Conservation (phyloP, 2,797 vertebrate species). For the Clarias pachynema region DNA sequence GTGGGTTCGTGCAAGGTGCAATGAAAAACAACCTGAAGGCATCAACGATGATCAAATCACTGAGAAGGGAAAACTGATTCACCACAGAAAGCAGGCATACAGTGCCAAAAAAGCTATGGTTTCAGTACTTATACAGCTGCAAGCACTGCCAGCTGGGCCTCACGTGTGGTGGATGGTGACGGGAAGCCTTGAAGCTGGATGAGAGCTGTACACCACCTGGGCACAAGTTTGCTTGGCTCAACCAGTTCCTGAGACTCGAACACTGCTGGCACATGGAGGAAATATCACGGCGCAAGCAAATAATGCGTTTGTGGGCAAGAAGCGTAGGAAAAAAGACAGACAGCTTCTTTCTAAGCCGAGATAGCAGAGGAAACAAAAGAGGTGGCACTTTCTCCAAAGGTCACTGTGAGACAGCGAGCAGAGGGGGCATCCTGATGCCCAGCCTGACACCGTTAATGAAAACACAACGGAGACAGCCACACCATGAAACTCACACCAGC, state of each 20-base stretch:
- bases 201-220: constrained; percentile 53
- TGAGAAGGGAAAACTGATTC: constrained; percentile 34
- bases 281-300: constrained; percentile 14
- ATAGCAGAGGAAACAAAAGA: constrained; percentile 24
- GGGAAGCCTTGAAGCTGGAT: constrained; percentile 49
- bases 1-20: constrained; percentile 14
- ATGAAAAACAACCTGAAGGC: constrained; percentile 30
- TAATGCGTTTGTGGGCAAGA: constrained; percentile 58
- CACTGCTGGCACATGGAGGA: constrained; percentile 35
- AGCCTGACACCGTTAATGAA: constrained; percentile 74
- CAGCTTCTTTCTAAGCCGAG: constrained; percentile 29
- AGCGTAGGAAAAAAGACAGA: constrained; percentile 59
- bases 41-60: constrained; percentile 27
- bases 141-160: constrained; percentile 52
- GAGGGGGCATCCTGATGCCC: constrained; percentile 71
- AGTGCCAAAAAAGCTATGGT: constrained; percentile 51
- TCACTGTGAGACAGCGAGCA: constrained; percentile 68
- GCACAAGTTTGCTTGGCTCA: constrained; percentile 43
- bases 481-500: constrained; percentile 54
- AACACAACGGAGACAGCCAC: constrained; percentile 71
- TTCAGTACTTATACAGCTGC: constrained; percentile 49
- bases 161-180: constrained; percentile 33
- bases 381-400: constrained; percentile 60
- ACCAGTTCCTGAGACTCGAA: constrained; percentile 43
- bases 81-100: constrained; percentile 46